Conservation (phyloP, 2,797 vertebrate genomes). For the Melanotaenia boesemani region DNA sequence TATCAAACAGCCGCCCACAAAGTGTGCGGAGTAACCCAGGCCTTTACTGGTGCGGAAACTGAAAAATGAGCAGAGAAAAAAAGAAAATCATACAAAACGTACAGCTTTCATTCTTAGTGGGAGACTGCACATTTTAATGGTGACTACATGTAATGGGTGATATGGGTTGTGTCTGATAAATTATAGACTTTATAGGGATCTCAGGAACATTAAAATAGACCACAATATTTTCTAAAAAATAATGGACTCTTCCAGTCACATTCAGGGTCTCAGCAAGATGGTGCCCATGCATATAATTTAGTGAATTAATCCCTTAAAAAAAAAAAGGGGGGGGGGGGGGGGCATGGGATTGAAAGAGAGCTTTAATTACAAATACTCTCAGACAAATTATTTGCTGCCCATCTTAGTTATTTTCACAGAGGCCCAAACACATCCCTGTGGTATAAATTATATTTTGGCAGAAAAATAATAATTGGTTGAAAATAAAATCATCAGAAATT, state of each 20-base stretch:
- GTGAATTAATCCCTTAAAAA: conserved; percentile 65
- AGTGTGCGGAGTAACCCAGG: conserved; percentile 98
- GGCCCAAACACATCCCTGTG: conserved; percentile 54
- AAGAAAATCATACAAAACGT: conserved; percentile 10
- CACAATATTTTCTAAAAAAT: conserved; percentile 48
- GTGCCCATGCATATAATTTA: conserved; percentile 58
- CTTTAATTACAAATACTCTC: conserved; percentile 60
- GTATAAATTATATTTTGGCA: conserved; percentile 70
- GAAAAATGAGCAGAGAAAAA: conserved; percentile 40
- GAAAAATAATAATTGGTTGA: conserved; percentile 67
- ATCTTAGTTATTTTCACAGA: conserved; percentile 44
- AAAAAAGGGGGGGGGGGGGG: too few species aligned
- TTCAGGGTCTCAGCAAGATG: conserved; percentile 11
- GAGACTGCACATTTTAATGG: conserved; percentile 17
- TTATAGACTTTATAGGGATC: conserved; percentile 37
- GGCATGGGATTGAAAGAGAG: conserved; percentile 48
- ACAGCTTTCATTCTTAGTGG: conserved; percentile 18
- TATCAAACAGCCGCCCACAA: conserved; percentile 96
- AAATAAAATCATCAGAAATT: conserved; percentile 57
- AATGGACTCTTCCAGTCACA: conserved; percentile 36
- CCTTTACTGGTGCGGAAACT: conserved; percentile 99
- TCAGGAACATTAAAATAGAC: conserved; percentile 41
- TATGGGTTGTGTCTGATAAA: conserved; percentile 16
- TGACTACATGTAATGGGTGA: conserved; percentile 28
- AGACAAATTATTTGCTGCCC: conserved; percentile 23